Conservation (phyloP, 2,888 invertebrate species). For the Magallana nippona region DNA sequence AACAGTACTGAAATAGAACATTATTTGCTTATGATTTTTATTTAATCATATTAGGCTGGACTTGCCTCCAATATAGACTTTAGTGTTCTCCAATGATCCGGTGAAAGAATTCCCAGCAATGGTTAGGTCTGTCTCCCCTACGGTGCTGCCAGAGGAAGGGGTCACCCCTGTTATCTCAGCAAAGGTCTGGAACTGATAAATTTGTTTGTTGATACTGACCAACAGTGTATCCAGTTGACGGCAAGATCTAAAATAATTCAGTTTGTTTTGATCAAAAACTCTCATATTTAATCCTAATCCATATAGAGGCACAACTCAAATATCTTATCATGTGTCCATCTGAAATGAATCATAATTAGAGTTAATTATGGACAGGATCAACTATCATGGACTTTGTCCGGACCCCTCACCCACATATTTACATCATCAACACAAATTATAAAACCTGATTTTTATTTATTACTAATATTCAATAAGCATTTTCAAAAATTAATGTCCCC, state of each 20-base stretch:
- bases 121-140: slow-evolving; percentile 65
- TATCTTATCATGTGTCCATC: no score
- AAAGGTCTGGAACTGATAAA: slow-evolving; percentile 42
- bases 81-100: slow-evolving; percentile 38
- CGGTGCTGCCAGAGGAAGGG: slow-evolving; percentile 62
- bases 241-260: slow-evolving; percentile 25
- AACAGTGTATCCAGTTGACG: background rate
- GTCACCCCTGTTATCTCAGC: slow-evolving; percentile 56
- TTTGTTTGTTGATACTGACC: slow-evolving; percentile 36
- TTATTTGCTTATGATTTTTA: background rate
- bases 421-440: no score
- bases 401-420: no score
- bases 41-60: background rate
- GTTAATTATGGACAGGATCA: no score
- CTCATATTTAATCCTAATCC: no score
- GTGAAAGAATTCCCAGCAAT: slow-evolving; percentile 67
- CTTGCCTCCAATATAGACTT: slow-evolving; percentile 53
- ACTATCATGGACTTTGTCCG: no score
- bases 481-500: no score
- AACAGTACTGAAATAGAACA: no score
- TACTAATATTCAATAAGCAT: no score
- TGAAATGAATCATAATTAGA: no score
- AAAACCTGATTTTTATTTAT: no score
- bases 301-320: no score
- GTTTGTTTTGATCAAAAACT: background rate